Conservation (phyloP, 35 echinoderm and acorn worm species). For the Patiria miniata region DNA sequence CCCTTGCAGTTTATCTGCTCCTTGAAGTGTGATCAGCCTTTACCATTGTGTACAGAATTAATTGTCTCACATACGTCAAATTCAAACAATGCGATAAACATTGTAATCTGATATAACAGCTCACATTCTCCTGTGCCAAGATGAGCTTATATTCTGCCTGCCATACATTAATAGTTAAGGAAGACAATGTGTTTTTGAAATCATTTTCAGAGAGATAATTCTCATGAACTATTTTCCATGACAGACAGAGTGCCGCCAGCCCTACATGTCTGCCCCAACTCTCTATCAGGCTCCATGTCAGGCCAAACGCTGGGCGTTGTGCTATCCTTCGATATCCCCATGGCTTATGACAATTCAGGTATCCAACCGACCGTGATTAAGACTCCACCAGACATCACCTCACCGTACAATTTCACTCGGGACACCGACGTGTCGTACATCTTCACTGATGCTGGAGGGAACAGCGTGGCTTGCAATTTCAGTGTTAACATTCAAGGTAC, state of each 20-base stretch:
- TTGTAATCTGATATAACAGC: too few relatives aligned
- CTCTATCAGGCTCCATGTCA: conserved; percentile 28
- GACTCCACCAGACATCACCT: conserved; percentile 40
- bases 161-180: too few relatives aligned
- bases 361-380: conserved; percentile 14
- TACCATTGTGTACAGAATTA: too few relatives aligned
- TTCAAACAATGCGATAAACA: too few relatives aligned
- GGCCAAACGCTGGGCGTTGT: conserved; percentile 11
- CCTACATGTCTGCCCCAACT: conserved; percentile 64
- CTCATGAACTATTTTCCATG: background rate
- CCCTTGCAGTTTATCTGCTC: too few relatives aligned
- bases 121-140: too few relatives aligned
- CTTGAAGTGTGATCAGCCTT: too few relatives aligned
- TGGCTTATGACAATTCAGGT: conserved; percentile 58
- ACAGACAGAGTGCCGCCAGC: background rate
- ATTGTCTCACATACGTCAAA: too few relatives aligned
- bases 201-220: too few relatives aligned
- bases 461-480: conserved; percentile 56
- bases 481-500: conserved; percentile 59
- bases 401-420: conserved; percentile 61
- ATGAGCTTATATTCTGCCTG: too few relatives aligned
- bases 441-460: conserved; percentile 56
- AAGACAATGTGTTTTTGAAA: too few relatives aligned
- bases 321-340: conserved; percentile 57
- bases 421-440: conserved; percentile 53